A percentile compares a stretch with the other conserved stretches of the same genome.
These are phyloP conservation scores for Amblyjoppa proteus DNA, from an alignment of 2,888 invertebrate genomes.

Conservation along the genomic window DNA sequence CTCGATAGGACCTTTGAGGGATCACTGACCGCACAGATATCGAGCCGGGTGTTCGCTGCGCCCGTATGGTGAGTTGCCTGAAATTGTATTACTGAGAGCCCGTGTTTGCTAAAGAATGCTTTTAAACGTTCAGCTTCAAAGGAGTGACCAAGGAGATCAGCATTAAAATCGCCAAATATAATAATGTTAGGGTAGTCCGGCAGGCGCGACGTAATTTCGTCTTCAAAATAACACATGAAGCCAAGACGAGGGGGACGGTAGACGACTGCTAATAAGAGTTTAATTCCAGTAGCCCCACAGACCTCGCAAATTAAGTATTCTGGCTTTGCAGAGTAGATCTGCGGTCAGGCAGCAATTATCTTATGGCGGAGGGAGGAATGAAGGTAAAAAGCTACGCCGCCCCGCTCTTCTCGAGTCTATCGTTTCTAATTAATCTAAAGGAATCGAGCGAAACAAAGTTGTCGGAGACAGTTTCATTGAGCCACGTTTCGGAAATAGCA, in stretches of 20 bases:
- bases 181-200: neutral
- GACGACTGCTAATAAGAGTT: neutral
- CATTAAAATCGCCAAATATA: conserved; percentile 4
- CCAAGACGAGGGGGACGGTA: conserved; percentile 1
- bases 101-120: neutral
- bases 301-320: conserved; percentile 11
- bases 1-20: neutral
- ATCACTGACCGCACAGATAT: conserved; percentile 20
- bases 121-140: neutral
- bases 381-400: conserved; percentile 2
- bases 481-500: conserved; percentile 7
- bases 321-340: neutral
- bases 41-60: neutral
- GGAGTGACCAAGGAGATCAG: neutral
- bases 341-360: neutral
- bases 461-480: neutral
- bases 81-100: neutral
- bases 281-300: neutral
- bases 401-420: neutral
- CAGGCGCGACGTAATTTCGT: neutral
- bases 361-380: neutral
- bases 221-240: neutral
- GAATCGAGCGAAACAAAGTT: neutral
- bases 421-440: neutral
- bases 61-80: neutral